A percentile compares a stretch with the other conserved stretches of the same genome.
Conservation (phyloP, 2,888 invertebrate species). For the Lacanobia wlatinum region DNA sequence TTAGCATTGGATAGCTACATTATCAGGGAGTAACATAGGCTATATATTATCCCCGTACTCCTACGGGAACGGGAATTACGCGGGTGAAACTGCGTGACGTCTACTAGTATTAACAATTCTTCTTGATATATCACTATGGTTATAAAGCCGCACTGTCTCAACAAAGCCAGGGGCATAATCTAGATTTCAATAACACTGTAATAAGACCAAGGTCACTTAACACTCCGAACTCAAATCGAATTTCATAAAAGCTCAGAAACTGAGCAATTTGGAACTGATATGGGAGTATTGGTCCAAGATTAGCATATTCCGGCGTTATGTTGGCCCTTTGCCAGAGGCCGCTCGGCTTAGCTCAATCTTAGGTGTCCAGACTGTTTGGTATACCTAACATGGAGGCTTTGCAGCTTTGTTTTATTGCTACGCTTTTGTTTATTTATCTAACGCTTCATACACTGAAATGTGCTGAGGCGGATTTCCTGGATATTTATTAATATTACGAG, state of each 20-base stretch:
- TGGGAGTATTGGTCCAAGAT: conserved; percentile 29
- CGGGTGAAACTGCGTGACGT: no score
- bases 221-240: background rate
- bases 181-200: background rate
- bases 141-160: no score
- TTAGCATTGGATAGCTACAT: no score
- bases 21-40: no score
- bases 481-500: background rate
- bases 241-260: conserved; percentile 31
- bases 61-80: no score
- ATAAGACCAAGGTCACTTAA: conserved; percentile 11
- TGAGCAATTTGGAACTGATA: conserved; percentile 34
- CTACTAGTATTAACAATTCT: no score
- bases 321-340: conserved; percentile 35
- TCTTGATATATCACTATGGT: no score
- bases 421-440: background rate
- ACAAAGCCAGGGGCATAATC: background rate
- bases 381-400: conserved; percentile 12
- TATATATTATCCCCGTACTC: no score
- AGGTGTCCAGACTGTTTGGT: conserved; percentile 29
- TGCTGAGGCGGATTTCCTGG: no score
- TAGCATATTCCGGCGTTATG: conserved; percentile 30
- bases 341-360: conserved; percentile 17
- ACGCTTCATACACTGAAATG: background rate
- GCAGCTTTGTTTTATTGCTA: background rate